Base-by-base conservation (phyloP, 2,888 invertebrate species). In the Agonopterix heracliana region DNA sequence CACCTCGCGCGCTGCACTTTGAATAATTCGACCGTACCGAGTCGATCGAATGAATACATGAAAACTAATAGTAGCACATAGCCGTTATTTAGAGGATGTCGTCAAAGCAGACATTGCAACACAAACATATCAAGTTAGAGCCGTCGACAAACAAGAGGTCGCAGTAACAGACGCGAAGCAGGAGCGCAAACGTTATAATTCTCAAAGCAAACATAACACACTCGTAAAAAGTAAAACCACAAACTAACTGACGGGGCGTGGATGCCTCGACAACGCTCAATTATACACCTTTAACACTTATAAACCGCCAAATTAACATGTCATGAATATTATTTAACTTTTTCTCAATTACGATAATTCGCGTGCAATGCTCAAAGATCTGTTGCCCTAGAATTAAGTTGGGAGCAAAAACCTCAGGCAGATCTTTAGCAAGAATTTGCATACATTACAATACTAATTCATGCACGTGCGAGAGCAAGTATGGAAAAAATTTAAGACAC, bases 271-370 rank as follows among this genome's bases (percentile, higher is more conserved):
- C 60, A 69, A 69, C 74, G 68, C 72, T 78, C 81, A 82, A 83
- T 82, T 80, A 81, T 71, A 74, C 74, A 69, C 72, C 68, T 75
- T 41, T 74, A 81, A 74, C 78, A 80, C 80, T 76, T 71, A 75
- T 71, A 74, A 72, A 78, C 76, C 71, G 64, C 72, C 67, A 70
- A 79, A 84, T 84, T 83, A 82, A 81, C 81, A 82, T 84, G 78
- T 81, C 83, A 84, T 85, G 81, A 85, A 85, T 83, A 84, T 78
- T 80, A 79, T 82, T 83, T 77, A 74, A 80, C 74, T 81, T 83
- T 82, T 82, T 81, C 76, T 71, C 74, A 75, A 78, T 81, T 79
- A 81, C 77, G 74, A 69, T 75, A 76, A 78, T 76, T 60, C 57
- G 59, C 61, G 62, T 64, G 66, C 68, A 70, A 63, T 66, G 63